A percentile compares a stretch with the other conserved stretches of the same genome.
phyloP scores from a whole-genome alignment of 1,140 invertebrate genomes.

The Ceratoteleas bidentatus region DNA sequence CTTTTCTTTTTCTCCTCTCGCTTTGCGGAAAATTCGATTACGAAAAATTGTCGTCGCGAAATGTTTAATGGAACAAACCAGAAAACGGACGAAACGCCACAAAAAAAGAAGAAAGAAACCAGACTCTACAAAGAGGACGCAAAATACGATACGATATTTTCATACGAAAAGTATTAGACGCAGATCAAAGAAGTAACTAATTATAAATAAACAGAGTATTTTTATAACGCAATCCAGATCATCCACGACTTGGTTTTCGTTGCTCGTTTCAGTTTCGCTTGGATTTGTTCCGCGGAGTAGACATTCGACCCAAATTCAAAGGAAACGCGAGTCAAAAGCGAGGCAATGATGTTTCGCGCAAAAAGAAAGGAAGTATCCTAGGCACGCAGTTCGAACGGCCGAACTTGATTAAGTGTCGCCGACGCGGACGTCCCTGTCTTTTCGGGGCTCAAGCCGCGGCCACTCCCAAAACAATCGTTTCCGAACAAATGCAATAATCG shows the following conservation, averaged over 20 bases:
- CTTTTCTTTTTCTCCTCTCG: conserved; percentile 58
- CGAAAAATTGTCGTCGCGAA: conserved; percentile 36
- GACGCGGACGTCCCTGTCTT: no score
- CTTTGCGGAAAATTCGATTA: conserved; percentile 45
- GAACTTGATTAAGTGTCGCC: no score
- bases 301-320: conserved; percentile 29
- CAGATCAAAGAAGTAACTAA: conserved; percentile 55
- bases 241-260: conserved; percentile 34
- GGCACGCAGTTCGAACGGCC: no score
- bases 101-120: no score
- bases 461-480: not conserved
- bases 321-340: no score
- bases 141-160: conserved; percentile 61
- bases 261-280: conserved; percentile 40
- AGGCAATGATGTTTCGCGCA: no score
- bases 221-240: conserved; percentile 60
- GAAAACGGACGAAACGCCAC: conserved; percentile 18
- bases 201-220: conserved; percentile 63
- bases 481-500: conserved; percentile 29
- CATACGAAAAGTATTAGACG: conserved; percentile 61
- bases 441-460: no score
- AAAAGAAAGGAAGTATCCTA: no score
- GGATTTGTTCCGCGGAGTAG: conserved; percentile 59
- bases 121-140: conserved; percentile 52
- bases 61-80: conserved; percentile 20